These are phyloP conservation scores for Andrena trimmerana DNA, from an alignment of 2,888 invertebrate genomes.

Conservation along the genomic window DNA sequence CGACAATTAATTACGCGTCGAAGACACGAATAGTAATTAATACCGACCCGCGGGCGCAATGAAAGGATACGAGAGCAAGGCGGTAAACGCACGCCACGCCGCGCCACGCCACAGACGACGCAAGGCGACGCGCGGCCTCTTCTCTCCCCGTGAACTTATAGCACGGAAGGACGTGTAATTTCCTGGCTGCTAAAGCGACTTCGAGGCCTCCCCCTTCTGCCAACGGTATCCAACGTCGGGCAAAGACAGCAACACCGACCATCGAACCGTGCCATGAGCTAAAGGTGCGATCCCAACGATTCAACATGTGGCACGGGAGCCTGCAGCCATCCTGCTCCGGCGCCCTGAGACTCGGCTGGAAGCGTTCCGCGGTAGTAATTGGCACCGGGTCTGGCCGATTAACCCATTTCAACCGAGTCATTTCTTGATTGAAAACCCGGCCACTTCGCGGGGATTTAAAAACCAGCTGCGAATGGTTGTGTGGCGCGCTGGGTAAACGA, in stretches of 20 bases:
- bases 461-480: not conserved
- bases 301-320: conserved; percentile 19
- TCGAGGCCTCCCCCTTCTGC: conserved; percentile 38
- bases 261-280: conserved; percentile 29
- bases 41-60: conserved; percentile 58
- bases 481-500: not conserved
- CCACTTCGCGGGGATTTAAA: conserved; percentile 10
- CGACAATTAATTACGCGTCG: conserved; percentile 70
- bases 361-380: conserved; percentile 46
- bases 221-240: conserved; percentile 7
- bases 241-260: conserved; percentile 39
- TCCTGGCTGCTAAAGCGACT: conserved; percentile 81
- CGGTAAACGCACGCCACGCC: conserved; percentile 56
- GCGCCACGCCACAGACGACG: conserved; percentile 19
- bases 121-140: conserved; percentile 38
- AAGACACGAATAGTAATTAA: conserved; percentile 72
- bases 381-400: conserved; percentile 45
- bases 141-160: conserved; percentile 72
- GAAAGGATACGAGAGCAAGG: conserved; percentile 66
- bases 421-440: conserved; percentile 36
- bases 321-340: not conserved
- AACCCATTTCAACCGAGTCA: conserved; percentile 22
- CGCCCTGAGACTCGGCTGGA: not conserved
- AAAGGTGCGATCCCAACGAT: conserved; percentile 45
- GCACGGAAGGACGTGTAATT: conserved; percentile 83